Conservation (phyloP, 2,888 invertebrate species). For the Therioaphis trifolii region DNA sequence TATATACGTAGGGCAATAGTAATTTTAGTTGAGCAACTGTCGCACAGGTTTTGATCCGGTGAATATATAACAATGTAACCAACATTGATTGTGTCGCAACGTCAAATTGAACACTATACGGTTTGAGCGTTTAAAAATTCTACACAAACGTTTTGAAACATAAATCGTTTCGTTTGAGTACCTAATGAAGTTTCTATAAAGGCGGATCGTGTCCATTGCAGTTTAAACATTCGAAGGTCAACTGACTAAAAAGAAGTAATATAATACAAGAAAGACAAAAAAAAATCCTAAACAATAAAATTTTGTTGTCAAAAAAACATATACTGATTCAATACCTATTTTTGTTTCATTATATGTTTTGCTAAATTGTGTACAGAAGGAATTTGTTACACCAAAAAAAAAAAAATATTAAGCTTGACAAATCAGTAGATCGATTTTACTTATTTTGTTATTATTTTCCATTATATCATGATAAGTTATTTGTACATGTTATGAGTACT, state of each 20-base stretch:
- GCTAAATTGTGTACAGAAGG: neutral
- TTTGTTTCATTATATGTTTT: neutral
- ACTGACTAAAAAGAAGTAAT: neutral
- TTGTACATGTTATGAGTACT: neutral
- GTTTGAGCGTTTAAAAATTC: slow-evolving; percentile 38
- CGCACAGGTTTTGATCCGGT: slow-evolving; percentile 42
- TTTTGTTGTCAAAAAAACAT: neutral
- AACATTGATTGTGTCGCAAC: slow-evolving; percentile 34
- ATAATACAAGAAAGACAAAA: too few relatives aligned
- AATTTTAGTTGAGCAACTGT: slow-evolving; percentile 47
- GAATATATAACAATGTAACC: slow-evolving; percentile 32
- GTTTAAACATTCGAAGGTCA: neutral
- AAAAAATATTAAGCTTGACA: neutral
- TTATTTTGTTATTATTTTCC: neutral
- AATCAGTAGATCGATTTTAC: slow-evolving; percentile 3
- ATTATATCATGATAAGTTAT: neutral
- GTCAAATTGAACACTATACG: slow-evolving; percentile 31
- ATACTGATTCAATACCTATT: neutral
- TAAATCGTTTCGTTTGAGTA: slow-evolving; percentile 46
- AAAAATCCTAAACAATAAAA: neutral
- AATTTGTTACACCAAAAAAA: neutral
- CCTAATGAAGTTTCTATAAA: neutral
- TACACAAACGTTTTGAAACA: slow-evolving; percentile 52
- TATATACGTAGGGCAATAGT: neutral
- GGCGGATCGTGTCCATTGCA: slow-evolving; percentile 1